These are phyloP conservation scores for Saccostrea echinata DNA, from an alignment of 1,140 invertebrate genomes.

Conservation along the genomic window DNA sequence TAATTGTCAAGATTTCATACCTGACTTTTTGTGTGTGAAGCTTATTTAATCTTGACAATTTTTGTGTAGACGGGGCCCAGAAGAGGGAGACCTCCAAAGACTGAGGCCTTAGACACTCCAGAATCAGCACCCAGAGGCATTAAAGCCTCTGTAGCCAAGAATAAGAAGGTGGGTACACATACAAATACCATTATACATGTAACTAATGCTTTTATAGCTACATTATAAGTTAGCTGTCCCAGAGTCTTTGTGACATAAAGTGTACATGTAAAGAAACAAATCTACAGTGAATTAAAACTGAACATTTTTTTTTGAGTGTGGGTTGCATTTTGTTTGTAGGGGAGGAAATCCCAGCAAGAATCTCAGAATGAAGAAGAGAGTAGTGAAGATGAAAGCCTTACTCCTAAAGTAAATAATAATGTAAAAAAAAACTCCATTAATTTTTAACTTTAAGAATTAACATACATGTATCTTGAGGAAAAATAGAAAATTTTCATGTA, in stretches of 20 bases:
- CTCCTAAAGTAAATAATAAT: not conserved
- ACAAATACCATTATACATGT: not conserved
- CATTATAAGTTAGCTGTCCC: not conserved
- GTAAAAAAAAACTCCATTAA: too few species aligned
- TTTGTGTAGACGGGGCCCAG: not conserved
- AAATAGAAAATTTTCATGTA: too few species aligned
- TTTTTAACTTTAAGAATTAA: too few species aligned
- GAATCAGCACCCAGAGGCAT: constrained; percentile 15
- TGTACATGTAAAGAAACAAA: not conserved
- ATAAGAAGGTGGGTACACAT: not conserved
- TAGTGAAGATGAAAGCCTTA: not conserved
- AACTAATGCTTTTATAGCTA: not conserved
- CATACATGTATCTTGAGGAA: too few species aligned
- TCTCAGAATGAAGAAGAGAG: constrained; percentile 26
- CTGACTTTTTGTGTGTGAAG: too few species aligned
- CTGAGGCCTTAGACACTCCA: not conserved
- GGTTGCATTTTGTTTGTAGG: not conserved
- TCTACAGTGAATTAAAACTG: too few species aligned
- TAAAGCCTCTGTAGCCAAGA: constrained; percentile 21
- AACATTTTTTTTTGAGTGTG: too few species aligned
- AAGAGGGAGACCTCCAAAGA: constrained; percentile 39
- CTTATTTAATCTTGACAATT: not conserved
- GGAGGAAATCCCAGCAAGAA: not conserved
- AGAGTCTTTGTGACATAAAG: not conserved
- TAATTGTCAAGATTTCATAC: too few species aligned